Conservation (phyloP, 2,888 invertebrate species). For the Hypercompe scribonia region DNA sequence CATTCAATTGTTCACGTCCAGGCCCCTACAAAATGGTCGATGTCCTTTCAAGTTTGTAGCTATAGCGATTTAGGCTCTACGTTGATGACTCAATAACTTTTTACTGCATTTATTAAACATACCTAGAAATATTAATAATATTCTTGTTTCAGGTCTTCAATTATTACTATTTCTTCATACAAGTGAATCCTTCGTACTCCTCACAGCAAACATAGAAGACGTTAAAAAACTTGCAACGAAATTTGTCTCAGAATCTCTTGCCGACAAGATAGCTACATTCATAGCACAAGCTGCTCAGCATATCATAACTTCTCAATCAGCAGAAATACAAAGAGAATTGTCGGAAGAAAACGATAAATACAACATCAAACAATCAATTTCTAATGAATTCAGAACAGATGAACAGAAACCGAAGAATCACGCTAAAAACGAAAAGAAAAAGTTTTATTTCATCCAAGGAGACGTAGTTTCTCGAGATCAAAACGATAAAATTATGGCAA, state of each 20-base stretch:
- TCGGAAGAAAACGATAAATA: constrained; percentile 29
- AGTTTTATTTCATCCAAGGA: neutral
- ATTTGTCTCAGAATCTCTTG: constrained; percentile 64
- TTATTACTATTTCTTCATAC: constrained; percentile 51
- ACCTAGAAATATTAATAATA: neutral
- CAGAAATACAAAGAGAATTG: constrained; percentile 40
- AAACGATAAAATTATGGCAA: neutral
- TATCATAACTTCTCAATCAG: constrained; percentile 24
- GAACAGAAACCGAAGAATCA: neutral
- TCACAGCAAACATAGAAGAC: constrained; percentile 73
- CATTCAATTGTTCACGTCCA: too few species aligned
- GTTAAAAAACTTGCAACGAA: constrained; percentile 66
- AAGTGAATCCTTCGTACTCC: constrained; percentile 56
- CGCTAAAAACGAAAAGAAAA: neutral
- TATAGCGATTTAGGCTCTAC: too few species aligned
- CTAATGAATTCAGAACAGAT: neutral
- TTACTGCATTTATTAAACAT: too few species aligned
- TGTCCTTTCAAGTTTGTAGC: too few species aligned
- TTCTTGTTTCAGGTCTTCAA: constrained; percentile 55
- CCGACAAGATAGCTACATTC: constrained; percentile 60
- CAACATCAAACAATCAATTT: constrained; percentile 2
- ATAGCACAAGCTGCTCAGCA: constrained; percentile 46
- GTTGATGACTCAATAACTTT: too few species aligned
- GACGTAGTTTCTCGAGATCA: neutral
- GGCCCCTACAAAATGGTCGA: too few species aligned